phyloP scores from a whole-genome alignment of 1,140 invertebrate species.

The Aphelinus certus region DNA sequence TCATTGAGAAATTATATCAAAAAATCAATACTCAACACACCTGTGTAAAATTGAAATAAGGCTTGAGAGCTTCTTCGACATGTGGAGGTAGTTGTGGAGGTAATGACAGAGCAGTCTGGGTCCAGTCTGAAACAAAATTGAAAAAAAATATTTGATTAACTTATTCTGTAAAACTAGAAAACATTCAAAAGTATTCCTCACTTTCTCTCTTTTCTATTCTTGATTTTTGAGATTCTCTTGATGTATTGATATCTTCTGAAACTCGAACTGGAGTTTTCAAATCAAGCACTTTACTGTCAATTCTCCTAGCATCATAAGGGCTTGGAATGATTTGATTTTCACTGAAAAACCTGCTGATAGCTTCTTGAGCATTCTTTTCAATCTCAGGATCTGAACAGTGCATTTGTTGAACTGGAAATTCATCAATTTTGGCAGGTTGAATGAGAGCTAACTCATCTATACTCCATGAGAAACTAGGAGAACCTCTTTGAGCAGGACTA shows the following conservation, averaged over 20 bases:
- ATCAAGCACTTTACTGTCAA: constrained; percentile 39
- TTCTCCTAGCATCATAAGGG: constrained; percentile 56
- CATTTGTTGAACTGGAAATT: constrained; percentile 64
- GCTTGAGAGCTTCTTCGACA: constrained; percentile 69
- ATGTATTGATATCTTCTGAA: constrained; percentile 36
- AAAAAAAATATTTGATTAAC: constrained; percentile 36
- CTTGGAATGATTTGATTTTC: constrained; percentile 67
- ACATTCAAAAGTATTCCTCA: constrained; percentile 38
- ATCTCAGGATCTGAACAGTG: constrained; percentile 64
- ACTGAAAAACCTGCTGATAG: constrained; percentile 67
- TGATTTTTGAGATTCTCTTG: constrained; percentile 37
- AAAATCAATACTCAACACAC: constrained; percentile 47
- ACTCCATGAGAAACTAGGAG: constrained; percentile 66
- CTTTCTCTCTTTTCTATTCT: constrained; percentile 53
- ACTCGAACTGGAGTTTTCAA: constrained; percentile 41
- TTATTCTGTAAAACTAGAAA: constrained; percentile 3
- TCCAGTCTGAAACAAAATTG: constrained; percentile 61
- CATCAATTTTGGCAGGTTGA: constrained; percentile 67
- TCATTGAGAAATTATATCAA: no score
- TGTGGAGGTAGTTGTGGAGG: constrained; percentile 69
- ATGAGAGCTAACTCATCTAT: constrained; percentile 67
- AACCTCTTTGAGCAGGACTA: constrained; percentile 48
- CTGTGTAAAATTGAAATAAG: constrained; percentile 71
- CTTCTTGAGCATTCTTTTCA: constrained; percentile 65
- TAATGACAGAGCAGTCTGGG: constrained; percentile 70